Evolutionary conservation across 2,888 invertebrate species (phyloP), one percentile per base, ranked within the genome.

Genomic region (Acanthopleura granulata): DNA sequence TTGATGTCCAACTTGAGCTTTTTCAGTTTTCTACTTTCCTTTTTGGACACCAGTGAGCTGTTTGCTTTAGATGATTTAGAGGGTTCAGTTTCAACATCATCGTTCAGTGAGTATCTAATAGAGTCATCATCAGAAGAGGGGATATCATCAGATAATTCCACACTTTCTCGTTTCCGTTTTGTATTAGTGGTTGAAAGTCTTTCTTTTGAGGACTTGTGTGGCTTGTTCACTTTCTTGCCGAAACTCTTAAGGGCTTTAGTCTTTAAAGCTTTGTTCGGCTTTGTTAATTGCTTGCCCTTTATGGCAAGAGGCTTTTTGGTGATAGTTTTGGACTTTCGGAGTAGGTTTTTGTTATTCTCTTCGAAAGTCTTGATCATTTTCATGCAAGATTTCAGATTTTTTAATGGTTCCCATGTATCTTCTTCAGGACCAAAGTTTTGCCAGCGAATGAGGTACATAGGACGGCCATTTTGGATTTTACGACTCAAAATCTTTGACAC

Each of bases 381-480:
- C 30, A 66, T 75, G 74, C 86, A 86, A 18, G 83, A 79, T 14
- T 76, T 66, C 0, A 88, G 78, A 76, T 86, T 84, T 30, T 66
- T 75, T 1, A 78, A 77, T 1, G 88, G 88, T 75, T 88, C 88
- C 88, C 88, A 88, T 9, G 88, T 83, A 74, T 88, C 86, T 78
- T 83, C 83, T 0, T 83, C 81, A 27, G 83, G 75, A 9, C 76
- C 76, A 72, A 85, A 88, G 15, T 84, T 85, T 78, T 83, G 86
- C 87, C 88, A 88, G 49, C 84, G 78, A 9, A 88, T 83, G 22
- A 85, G 76, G 74, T 86, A 88, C 72, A 86, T 79, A 6, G 78
- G 40, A 50, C 72, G 51, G n/a, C 73, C 77, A 49, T 81, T 73
- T 72, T 75, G 4, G 74, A 50, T 73, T 80, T 79, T 73, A 77